Evolutionary conservation across 92 coral and sea anemone species (phyloP), one percentile per base, ranked within the genome.

Genomic region (Chrysogorgia sp.): DNA sequence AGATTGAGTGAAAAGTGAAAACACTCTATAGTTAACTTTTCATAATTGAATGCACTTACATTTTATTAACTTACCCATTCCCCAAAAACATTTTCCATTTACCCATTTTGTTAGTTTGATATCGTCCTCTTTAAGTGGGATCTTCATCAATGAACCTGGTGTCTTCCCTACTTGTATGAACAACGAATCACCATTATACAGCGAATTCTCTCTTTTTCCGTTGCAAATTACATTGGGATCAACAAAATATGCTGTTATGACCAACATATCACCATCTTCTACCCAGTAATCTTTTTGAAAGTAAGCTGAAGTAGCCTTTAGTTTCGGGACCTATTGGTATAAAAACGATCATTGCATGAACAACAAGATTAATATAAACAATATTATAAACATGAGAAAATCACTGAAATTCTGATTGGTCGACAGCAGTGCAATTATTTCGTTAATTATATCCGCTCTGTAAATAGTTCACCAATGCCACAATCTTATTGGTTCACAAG

Each of bases 241-340:
- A 55, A 81, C 83, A 59, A 94, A 94, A 86, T 94, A 94, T 10
- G 92, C 98, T 4, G 98, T 91, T 67, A 94, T 81, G 47, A 94
- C 98, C 67, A 89, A 87, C 86, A 81, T 69, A 32, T 82, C 59
- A 8, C 92, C 92, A 25, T 94, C 98, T 14, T 74, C 67, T 17
- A 91, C 72, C 97, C 96, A 94, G 1, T 90, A 90, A 0, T 74
- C 37, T 20, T 64, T 76, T 63, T 67, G 67, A 13, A 32, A 71
- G 10, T 50, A 71, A 8, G 20, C 28, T 0, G 1, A 0, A 23
- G 68, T 77, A 9, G 87, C 83, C 64, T 82, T 59, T 17, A 89
- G 77, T 55, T 80, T 88, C 10, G 86, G 82, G 19, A 86, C 80
- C 97, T 92, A 41, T n/a, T n/a, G n/a, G n/a, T 3, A 24, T 12